phyloP scores from a whole-genome alignment of 2,888 invertebrate genomes.

The Thera obeliscata region DNA sequence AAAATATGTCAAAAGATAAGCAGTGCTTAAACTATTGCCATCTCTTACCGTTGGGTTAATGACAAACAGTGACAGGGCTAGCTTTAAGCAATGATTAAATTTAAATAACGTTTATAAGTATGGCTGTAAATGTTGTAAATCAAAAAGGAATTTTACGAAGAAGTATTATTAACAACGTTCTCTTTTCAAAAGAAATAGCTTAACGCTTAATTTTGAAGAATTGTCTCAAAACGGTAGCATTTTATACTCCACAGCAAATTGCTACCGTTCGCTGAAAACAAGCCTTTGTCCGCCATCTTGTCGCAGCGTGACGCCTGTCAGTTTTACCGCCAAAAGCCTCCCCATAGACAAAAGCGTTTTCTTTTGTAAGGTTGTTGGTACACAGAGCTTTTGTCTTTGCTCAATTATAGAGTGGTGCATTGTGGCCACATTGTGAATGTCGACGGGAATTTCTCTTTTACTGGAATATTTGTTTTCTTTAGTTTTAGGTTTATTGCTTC shows the following conservation, averaged over 20 bases:
- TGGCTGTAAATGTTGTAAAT: slow-evolving; percentile 17
- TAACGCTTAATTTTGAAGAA: slow-evolving; percentile 71
- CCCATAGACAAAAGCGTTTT: slow-evolving; percentile 53
- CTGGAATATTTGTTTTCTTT: slow-evolving; percentile 42
- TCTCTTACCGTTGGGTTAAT: no score
- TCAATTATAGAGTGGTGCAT: slow-evolving; percentile 77
- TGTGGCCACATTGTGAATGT: slow-evolving; percentile 61
- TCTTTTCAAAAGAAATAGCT: slow-evolving; percentile 40
- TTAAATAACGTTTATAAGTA: no score
- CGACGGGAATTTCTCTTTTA: slow-evolving; percentile 73
- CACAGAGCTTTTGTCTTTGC: slow-evolving; percentile 74
- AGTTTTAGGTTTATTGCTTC: slow-evolving; percentile 69
- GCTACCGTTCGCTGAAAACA: slow-evolving; percentile 35
- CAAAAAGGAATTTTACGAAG: slow-evolving; percentile 15
- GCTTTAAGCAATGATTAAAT: no score
- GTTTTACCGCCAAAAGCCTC: slow-evolving; percentile 70
- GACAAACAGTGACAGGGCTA: no score
- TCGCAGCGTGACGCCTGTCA: slow-evolving; percentile 70
- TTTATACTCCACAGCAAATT: slow-evolving; percentile 49
- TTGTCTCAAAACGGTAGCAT: slow-evolving; percentile 67
- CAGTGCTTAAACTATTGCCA: no score
- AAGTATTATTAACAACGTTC: slow-evolving; percentile 27
- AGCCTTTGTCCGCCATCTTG: slow-evolving; percentile 56
- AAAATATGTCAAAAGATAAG: no score
- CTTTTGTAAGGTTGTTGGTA: slow-evolving; percentile 61